Evolutionary conservation across 1,140 invertebrate species (phyloP).

Genomic region (Hyphantria cunea): DNA sequence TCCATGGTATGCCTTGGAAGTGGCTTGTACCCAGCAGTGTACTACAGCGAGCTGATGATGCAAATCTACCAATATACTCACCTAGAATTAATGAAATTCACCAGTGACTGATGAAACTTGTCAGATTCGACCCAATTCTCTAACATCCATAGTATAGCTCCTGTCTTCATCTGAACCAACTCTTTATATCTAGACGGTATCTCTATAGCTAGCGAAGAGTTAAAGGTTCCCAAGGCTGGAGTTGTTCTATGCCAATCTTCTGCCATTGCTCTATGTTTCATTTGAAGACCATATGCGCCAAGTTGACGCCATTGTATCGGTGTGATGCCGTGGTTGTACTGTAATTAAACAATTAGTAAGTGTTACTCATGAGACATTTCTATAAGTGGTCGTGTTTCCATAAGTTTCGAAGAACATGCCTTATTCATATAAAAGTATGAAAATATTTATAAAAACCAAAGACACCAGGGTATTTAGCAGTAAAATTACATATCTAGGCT

Average conservation of each 20-base stretch:
- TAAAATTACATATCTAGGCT: too few species aligned
- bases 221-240: conserved; percentile 58
- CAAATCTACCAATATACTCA: too few species aligned
- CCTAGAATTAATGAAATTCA: conserved; percentile 68
- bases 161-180: conserved; percentile 68
- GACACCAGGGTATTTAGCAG: too few species aligned
- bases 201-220: conserved; percentile 56
- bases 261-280: conserved; percentile 62
- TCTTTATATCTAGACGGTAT: conserved; percentile 60
- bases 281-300: conserved; percentile 53
- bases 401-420: too few species aligned
- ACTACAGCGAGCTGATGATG: too few species aligned
- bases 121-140: conserved; percentile 68
- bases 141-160: conserved; percentile 71
- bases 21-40: too few species aligned
- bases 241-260: conserved; percentile 57
- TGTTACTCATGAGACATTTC: too few species aligned
- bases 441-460: too few species aligned
- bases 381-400: too few species aligned
- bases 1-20: too few species aligned
- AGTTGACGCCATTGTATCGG: conserved; percentile 32
- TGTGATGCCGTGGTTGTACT: conserved; percentile 53
- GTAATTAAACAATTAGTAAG: conserved; percentile 21
- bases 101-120: conserved; percentile 63
- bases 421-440: too few species aligned